Base-by-base conservation (phyloP, 2,113 vertebrate genomes). In the Chloropsis cyanopogon region DNA sequence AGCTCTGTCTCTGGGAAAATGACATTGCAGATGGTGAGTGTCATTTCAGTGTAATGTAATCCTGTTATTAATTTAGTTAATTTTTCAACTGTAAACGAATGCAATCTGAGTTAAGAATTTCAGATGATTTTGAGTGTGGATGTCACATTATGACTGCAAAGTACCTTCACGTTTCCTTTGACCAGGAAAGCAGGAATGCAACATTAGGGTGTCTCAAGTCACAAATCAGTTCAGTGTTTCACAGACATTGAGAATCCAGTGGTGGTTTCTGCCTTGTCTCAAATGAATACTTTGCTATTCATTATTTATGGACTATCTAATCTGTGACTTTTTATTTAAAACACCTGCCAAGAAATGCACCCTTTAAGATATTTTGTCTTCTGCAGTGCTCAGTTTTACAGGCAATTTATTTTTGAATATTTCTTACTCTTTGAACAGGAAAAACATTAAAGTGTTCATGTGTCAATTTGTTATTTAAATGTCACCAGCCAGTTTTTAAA, bases 11-110 rank as follows among this genome's bases (percentile, higher is more conserved):
- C 79, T 96, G 79, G 59, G 83, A 65, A 79, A 94, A 78, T 92
- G 76, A 92, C 92, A 90, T 73, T 95, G 80, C 88, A 92, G 90
- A 83, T 96, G 85, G 82, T 73, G 80, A 96, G 76, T 83, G 82
- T 93, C 82, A 56, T 86, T 88, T 86, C 65, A 88, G 60, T 66
- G 52, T 81, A 90, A 71, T 83, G 60, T 41, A 73, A 64, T 81
- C 28, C 42, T 88, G 81, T 90, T 86, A 86, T 95, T 94, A 85
- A 81, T 90, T 91, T 80, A 54, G 57, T 69, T 85, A 77, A 88
- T 94, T 93, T 73, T 93, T 96, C 85, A 83, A 21, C 63, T 82
- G 63, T 77, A 94, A 94, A 79, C 88, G 19, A 72, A 72, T 59
- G 54, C 69, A 88, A 71, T 44, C 59, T 50, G 29, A 60, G 29